Conservation (phyloP, 92 coral and sea anemone species). For the Porites divaricata region DNA sequence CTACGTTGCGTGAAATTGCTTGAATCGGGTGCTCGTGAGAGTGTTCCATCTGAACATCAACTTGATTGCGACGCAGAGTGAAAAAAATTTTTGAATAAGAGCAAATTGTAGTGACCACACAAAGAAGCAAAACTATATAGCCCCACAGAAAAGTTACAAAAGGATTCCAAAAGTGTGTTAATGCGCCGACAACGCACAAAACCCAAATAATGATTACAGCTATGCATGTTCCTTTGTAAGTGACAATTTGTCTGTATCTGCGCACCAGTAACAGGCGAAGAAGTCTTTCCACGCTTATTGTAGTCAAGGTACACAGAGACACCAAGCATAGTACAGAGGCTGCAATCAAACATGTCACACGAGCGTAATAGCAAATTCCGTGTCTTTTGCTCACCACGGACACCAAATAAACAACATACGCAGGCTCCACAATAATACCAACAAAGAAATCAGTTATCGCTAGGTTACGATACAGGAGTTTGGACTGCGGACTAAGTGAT, state of each 20-base stretch:
- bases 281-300: conserved; percentile 18
- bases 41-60: neutral
- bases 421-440: neutral
- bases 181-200: neutral
- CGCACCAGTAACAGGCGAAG: neutral
- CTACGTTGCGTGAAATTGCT: neutral
- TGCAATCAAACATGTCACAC: neutral
- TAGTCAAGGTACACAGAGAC: conserved; percentile 12
- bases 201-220: neutral
- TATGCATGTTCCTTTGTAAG: neutral
- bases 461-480: too few relatives aligned
- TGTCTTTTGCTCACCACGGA: neutral
- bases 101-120: neutral
- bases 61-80: neutral
- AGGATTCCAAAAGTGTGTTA: too few relatives aligned
- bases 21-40: neutral
- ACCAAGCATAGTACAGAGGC: neutral
- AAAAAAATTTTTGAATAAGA: neutral
- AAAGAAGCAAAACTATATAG: neutral
- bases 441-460: neutral
- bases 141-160: neutral
- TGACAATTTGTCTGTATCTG: conserved; percentile 10
- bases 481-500: too few relatives aligned
- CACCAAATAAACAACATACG: neutral
- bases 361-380: neutral